phyloP scores from a whole-genome alignment of 2,888 invertebrate species.

The Axea sp. region DNA sequence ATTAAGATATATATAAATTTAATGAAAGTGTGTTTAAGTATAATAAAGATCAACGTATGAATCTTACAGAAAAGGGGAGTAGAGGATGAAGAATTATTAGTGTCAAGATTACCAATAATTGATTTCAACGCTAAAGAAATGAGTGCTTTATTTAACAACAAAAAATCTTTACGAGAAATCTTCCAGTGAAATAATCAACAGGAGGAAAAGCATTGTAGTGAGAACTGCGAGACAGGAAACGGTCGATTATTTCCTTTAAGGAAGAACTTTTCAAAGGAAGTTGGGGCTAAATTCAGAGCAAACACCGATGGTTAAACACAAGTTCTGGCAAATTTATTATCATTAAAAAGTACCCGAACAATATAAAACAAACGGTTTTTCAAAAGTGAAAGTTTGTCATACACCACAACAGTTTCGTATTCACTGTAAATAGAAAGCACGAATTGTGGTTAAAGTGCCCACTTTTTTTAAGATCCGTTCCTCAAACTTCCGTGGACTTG shows the following conservation, averaged over 20 bases:
- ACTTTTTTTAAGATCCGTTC: too few relatives aligned
- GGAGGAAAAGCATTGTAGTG: conserved; percentile 9
- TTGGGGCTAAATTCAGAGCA: conserved; percentile 11
- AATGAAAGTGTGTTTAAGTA: too few relatives aligned
- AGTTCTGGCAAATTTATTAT: not conserved
- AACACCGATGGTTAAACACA: conserved; percentile 2
- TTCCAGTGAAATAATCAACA: conserved; percentile 16
- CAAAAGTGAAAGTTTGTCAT: conserved; percentile 6
- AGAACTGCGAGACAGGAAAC: conserved; percentile 21
- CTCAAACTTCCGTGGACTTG: too few relatives aligned
- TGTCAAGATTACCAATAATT: too few relatives aligned
- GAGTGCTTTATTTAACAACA: not conserved
- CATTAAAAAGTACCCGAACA: not conserved
- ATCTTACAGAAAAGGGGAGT: too few relatives aligned
- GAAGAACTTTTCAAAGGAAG: conserved; percentile 39
- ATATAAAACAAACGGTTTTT: not conserved
- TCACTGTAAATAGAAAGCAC: too few relatives aligned
- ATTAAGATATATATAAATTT: too few relatives aligned
- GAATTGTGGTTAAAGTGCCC: too few relatives aligned
- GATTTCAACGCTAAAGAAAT: not conserved
- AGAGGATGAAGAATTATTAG: too few relatives aligned
- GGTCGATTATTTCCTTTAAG: conserved; percentile 47
- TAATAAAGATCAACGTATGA: too few relatives aligned
- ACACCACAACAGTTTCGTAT: not conserved
- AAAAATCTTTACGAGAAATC: not conserved